Conservation (phyloP, 2,888 invertebrate species). For the Deroplatys truncata region DNA sequence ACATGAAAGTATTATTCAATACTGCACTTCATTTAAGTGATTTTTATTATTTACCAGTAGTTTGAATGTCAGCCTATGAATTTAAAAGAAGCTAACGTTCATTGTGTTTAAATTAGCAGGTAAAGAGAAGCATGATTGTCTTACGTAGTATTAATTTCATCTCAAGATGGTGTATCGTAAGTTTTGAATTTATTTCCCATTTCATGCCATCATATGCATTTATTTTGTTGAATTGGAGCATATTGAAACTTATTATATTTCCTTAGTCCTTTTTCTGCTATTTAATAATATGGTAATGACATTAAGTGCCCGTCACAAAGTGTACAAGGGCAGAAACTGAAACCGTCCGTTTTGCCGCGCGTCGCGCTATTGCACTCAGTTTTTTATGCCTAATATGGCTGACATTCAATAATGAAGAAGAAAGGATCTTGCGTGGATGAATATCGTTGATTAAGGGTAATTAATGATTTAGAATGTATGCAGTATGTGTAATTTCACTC, state of each 20-base stretch:
- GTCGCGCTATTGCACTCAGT: slow-evolving; percentile 26
- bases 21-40: background rate
- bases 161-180: slow-evolving; percentile 20
- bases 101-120: background rate
- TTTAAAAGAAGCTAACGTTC: background rate
- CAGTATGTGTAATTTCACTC: background rate
- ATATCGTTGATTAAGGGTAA: slow-evolving; percentile 28
- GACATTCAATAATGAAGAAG: slow-evolving; percentile 32
- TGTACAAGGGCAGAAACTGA: background rate
- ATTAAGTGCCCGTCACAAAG: background rate
- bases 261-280: background rate
- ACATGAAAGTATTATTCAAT: background rate
- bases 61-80: background rate
- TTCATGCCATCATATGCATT: slow-evolving; percentile 2
- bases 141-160: slow-evolving; percentile 7
- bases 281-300: background rate
- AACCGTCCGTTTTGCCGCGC: slow-evolving; percentile 32
- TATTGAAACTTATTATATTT: background rate
- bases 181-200: slow-evolving; percentile 22
- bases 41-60: background rate
- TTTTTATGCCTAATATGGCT: slow-evolving; percentile 34
- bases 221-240: background rate
- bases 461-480: background rate
- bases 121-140: background rate
- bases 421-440: slow-evolving; percentile 24